Base-by-base conservation (phyloP, 2,113 vertebrate species). In the Rattus norvegicus region DNA sequence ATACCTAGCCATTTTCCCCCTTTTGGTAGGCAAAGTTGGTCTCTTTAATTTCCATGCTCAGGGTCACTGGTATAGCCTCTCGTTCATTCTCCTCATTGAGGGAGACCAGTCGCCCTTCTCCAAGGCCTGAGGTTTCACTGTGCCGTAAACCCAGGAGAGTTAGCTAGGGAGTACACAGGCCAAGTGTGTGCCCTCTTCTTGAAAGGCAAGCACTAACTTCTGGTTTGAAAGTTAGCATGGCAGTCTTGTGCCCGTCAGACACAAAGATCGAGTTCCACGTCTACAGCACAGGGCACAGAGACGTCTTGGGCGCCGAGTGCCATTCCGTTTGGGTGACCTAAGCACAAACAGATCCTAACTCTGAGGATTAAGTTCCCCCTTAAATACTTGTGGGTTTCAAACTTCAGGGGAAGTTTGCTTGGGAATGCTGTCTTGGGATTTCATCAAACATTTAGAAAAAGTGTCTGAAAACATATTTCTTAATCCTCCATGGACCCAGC, bases 391-490 rank as follows among this genome's bases (percentile, higher is more conserved):
- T 1, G 56, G 61, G 85, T 93, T 95, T 93, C 49, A 61, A 95
- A 36, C 89, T 87, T 89, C 33, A 49, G 56, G 94, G 89, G 90
- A 97, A 95, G 65, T 75, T 79, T 63, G 92, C 94, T 88, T 95
- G 88, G 88, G 95, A 97, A 97, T 72, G 81, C 63, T 75, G 52
- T 91, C 94, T 96, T 96, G 95, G 73, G 96, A 93, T 94, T 96
- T 96, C 96, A 80, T 97, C 96, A 97, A 90, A 96, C 77, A 54
- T 87, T 95, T 95, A 95, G 97, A 93, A 95, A 95, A 95, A 86
- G 63, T 95, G 92, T 91, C 91, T 83, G 88, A 97, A 95, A 76
- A 92, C 75, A 87, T 70, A 91, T 95, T 97, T 93, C 95, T 80
- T 88, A 93, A 84, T 89, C 89, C 93, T 79, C 14, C 73, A 2